Percentiles rank a stretch among this genome's conserved stretches.
phyloP scores from a whole-genome alignment of 2,888 invertebrate species.

The Phyto melanocephala region DNA sequence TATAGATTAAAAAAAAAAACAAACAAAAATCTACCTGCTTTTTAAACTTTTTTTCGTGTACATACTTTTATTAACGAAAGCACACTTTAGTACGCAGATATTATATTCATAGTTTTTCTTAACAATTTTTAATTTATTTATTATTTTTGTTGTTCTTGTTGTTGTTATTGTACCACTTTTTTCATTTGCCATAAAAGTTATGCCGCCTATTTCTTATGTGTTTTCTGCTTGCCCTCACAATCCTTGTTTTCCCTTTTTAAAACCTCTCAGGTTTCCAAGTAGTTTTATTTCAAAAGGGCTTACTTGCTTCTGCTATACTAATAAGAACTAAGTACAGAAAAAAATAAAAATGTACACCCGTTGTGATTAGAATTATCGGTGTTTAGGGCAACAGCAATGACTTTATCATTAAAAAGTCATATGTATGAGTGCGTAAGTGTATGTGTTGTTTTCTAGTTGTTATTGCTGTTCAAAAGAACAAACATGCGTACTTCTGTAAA shows the following conservation, averaged over 20 bases:
- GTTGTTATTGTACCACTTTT: no score
- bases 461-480: neutral
- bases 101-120: conserved; percentile 14
- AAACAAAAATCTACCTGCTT: no score
- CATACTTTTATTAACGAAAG: neutral
- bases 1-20: no score
- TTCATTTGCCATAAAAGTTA: conserved; percentile 20
- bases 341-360: conserved; percentile 51
- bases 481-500: conserved; percentile 31
- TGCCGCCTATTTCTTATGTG: conserved; percentile 22
- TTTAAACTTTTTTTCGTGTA: neutral
- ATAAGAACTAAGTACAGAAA: neutral
- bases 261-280: neutral
- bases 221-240: neutral
- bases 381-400: conserved; percentile 62
- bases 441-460: neutral
- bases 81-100: neutral
- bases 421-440: neutral
- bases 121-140: conserved; percentile 43
- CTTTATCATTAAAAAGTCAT: conserved; percentile 59
- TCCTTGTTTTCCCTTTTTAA: conserved; percentile 6
- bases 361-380: conserved; percentile 65
- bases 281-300: neutral
- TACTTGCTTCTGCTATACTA: no score
- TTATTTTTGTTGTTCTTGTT: neutral